Conservation (phyloP, 2,888 invertebrate genomes). For the Tachina lurida region DNA sequence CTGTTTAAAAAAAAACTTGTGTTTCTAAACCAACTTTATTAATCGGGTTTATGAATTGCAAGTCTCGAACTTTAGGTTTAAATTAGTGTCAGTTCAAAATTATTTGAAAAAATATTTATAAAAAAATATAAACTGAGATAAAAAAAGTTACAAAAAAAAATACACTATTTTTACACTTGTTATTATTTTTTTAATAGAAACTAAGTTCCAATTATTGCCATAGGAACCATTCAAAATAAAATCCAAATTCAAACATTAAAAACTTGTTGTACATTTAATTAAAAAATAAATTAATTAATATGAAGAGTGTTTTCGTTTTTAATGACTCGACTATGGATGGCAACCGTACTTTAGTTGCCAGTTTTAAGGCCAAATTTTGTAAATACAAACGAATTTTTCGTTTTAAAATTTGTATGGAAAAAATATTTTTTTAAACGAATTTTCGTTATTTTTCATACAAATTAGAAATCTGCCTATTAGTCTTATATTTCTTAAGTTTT, state of each 20-base stretch:
- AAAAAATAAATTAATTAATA: too few relatives aligned
- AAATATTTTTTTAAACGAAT: too few relatives aligned
- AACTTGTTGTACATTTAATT: background rate
- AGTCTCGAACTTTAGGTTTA: constrained; percentile 38
- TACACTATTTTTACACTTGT: constrained; percentile 68
- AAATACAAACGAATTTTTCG: too few relatives aligned
- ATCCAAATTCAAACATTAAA: constrained; percentile 15
- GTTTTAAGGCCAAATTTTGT: too few relatives aligned
- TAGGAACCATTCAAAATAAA: constrained; percentile 40
- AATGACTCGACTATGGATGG: too few relatives aligned
- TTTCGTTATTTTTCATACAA: too few relatives aligned
- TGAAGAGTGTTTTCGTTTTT: too few relatives aligned
- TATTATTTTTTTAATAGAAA: constrained; percentile 63
- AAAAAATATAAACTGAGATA: constrained; percentile 52
- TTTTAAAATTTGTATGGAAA: too few relatives aligned
- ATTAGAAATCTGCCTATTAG: too few relatives aligned
- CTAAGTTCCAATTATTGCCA: constrained; percentile 59
- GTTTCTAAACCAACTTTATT: too few relatives aligned
- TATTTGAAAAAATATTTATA: constrained; percentile 60
- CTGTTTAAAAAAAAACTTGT: background rate
- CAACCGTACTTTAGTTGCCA: too few relatives aligned
- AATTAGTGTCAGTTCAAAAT: constrained; percentile 52
- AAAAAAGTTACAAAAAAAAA: constrained; percentile 39
- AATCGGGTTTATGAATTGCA: constrained; percentile 18
- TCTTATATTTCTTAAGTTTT: too few relatives aligned